Evolutionary conservation across 2,113 vertebrate species (phyloP), one percentile per base, ranked within the genome.

Genomic region (Uria aalge): DNA sequence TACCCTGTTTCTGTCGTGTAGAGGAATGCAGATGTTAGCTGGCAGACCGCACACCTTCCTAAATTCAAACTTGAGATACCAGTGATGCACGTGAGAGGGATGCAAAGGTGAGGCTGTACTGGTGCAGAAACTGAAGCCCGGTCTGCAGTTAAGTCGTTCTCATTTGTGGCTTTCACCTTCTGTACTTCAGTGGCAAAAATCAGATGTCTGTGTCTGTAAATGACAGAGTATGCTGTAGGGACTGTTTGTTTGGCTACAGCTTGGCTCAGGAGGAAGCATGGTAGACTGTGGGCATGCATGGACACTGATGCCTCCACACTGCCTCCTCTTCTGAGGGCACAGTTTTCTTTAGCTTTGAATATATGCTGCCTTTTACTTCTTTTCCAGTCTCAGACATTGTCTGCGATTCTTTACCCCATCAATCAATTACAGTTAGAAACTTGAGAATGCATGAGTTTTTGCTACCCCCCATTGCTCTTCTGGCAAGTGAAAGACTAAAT

Each of bases 401-500:
- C 63, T 76, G 57, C 20, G 50, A 23, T 96, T 86, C 79, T 95
- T 86, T 96, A 69, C n/a, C 55, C 63, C 55, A 74, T 96, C 83
- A 88, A 92, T 95, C 88, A 83, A 66, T 83, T 83, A 74, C 3
- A 47, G 75, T 32, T 86, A 69, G 94, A 90, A 97, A 97, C 12
- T 53, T 74, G 85, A 96, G 92, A 95, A 55, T 0, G 0, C 50
- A 9, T 45, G 59, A 71, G 55, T 85, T 94, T 96, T 95, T 91
- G 57, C 88, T 91, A 32, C 86, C 88, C 68, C 92, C 88, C 5
- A 2, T 62, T 86, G 85, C 59, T 95, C 47, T 91, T 83, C 75
- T 96, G 96, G 91, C 83, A 95, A 80, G 59, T 85, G 59, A 41
- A 83, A 86, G 83, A 71, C 75, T 91, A 81, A 94, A 80, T 89